These are phyloP conservation scores for Paguma larvata DNA, from an alignment of 2,797 vertebrate species.

Conservation along the genomic window DNA sequence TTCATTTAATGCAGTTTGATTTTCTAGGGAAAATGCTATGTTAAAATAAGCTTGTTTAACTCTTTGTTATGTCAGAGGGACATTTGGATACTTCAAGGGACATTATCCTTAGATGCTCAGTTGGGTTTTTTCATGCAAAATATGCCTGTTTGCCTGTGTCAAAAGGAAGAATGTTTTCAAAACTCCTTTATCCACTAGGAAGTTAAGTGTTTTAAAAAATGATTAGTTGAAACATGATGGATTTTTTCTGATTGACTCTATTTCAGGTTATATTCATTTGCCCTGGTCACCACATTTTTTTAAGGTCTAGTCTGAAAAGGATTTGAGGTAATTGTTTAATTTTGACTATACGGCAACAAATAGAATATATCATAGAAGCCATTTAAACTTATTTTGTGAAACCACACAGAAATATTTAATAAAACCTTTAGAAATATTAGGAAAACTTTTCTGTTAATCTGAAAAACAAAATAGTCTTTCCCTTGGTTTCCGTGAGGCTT, in stretches of 20 bases:
- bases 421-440: not conserved
- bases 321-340: not conserved
- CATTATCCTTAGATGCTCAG: not conserved
- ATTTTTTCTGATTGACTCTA: not conserved
- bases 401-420: not conserved
- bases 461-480: not conserved
- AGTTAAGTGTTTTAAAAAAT: not conserved
- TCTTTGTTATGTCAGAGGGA: not conserved
- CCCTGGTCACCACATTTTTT: not conserved
- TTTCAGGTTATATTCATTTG: not conserved
- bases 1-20: not conserved
- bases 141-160: not conserved
- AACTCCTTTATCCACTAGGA: not conserved
- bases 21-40: not conserved
- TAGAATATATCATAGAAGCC: not conserved
- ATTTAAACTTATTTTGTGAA: not conserved
- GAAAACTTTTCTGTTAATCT: not conserved
- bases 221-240: not conserved
- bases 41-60: not conserved
- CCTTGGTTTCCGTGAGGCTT: not conserved
- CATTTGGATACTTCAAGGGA: not conserved
- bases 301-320: not conserved
- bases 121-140: slow-evolving; percentile 5
- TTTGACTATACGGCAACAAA: not conserved
- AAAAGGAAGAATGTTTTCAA: not conserved